Percentiles rank a stretch among this genome's conserved stretches.
These are phyloP conservation scores for Drosophila arawakana DNA, from an alignment of 1,140 invertebrate species.

Conservation along the genomic window DNA sequence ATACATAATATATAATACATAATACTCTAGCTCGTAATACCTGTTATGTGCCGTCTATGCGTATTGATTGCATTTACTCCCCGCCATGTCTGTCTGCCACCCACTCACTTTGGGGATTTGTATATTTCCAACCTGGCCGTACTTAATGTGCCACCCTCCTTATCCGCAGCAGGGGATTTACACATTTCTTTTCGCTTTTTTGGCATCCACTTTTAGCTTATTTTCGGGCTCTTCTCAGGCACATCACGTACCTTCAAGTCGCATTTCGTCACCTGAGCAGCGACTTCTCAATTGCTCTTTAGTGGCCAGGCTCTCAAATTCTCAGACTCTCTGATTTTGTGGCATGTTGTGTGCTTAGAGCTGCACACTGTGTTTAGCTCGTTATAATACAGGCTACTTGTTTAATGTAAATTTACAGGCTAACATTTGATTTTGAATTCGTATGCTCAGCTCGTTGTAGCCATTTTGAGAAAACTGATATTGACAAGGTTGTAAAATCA, in stretches of 20 bases:
- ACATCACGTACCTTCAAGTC: conserved; percentile 71
- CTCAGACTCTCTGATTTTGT: conserved; percentile 6
- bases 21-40: conserved; percentile 57
- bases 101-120: conserved; percentile 50
- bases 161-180: conserved; percentile 31
- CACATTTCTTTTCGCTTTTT: conserved; percentile 11
- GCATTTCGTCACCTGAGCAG: conserved; percentile 76
- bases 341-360: conserved; percentile 1
- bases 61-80: conserved; percentile 77
- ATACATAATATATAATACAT: conserved; percentile 23
- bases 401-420: neutral
- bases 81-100: conserved; percentile 60
- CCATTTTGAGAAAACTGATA: neutral
- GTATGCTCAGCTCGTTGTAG: neutral
- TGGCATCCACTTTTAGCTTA: conserved; percentile 38
- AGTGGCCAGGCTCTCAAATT: conserved; percentile 47
- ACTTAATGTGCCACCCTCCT: conserved; percentile 44
- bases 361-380: conserved; percentile 1
- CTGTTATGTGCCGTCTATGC: conserved; percentile 78
- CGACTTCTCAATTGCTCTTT: conserved; percentile 49
- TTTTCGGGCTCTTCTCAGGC: conserved; percentile 58
- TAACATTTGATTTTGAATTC: conserved; percentile 7
- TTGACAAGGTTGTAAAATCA: neutral
- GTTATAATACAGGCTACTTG: conserved; percentile 3
- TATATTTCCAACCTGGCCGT: conserved; percentile 11